These are phyloP conservation scores for Onychostoma macrolepis DNA, from an alignment of 2,113 vertebrate genomes.

Conservation along the genomic window DNA sequence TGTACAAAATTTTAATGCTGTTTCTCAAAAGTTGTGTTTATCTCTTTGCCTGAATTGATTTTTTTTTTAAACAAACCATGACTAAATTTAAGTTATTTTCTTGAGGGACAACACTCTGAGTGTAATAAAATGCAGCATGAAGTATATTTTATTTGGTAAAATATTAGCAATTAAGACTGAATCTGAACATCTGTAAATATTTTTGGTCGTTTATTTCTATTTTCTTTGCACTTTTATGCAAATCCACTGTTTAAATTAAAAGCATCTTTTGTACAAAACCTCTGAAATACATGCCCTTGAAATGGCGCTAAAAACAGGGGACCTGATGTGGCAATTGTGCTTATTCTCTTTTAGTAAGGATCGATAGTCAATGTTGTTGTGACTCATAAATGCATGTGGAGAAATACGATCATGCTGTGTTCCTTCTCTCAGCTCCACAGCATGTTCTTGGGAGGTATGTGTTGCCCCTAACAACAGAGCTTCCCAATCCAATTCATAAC, in stretches of 20 bases:
- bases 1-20: neutral
- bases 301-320: neutral
- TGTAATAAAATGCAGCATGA: neutral
- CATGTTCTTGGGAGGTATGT: conserved; percentile 8
- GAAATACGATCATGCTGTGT: neutral
- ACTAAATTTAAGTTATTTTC: neutral
- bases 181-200: neutral
- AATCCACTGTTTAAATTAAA: neutral
- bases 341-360: conserved; percentile 13
- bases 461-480: conserved; percentile 51
- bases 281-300: neutral
- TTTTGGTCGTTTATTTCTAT: neutral
- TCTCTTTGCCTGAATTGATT: no score
- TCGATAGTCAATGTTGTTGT: neutral
- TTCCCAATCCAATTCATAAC: conserved; percentile 8
- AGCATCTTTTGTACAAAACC: neutral
- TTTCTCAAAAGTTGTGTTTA: neutral
- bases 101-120: neutral
- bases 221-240: neutral
- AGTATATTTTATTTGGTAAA: neutral
- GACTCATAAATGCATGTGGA: conserved; percentile 7
- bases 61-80: neutral
- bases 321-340: neutral
- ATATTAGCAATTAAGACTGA: neutral
- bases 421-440: neutral